phyloP scores from a whole-genome alignment of 2,113 vertebrate genomes.

The Cheirogaleus medius region DNA sequence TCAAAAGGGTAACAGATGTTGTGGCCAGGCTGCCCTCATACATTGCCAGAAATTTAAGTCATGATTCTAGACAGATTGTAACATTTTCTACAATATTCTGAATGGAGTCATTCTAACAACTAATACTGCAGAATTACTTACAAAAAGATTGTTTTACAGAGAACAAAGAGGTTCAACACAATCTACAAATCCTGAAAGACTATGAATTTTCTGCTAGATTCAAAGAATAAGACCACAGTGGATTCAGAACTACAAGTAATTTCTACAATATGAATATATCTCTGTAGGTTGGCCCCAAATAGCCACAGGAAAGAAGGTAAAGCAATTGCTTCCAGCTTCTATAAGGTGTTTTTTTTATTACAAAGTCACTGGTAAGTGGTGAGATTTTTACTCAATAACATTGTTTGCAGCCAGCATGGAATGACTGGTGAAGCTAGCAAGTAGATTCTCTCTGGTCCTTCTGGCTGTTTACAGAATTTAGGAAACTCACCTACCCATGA shows the following conservation, averaged over 20 bases:
- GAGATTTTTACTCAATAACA: conserved; percentile 5
- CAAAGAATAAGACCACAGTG: background rate
- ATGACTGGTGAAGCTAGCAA: background rate
- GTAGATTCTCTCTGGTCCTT: background rate
- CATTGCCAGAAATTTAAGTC: conserved; percentile 38
- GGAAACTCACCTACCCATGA: background rate
- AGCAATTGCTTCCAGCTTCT: conserved; percentile 20
- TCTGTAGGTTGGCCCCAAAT: conserved; percentile 8
- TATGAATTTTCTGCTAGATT: background rate
- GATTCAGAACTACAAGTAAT: background rate
- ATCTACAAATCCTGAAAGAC: background rate
- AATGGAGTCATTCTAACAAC: background rate
- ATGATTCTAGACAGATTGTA: conserved; percentile 38
- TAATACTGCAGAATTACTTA: background rate
- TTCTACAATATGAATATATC: background rate
- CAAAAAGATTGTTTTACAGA: background rate
- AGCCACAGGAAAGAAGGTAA: background rate
- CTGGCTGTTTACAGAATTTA: background rate
- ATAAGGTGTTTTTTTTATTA: conserved; percentile 29
- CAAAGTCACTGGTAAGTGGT: conserved; percentile 17
- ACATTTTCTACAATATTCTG: conserved; percentile 17
- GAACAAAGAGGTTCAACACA: background rate
- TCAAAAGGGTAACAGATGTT: conserved; percentile 39
- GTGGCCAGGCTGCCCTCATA: background rate
- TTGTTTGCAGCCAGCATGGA: background rate